A percentile compares a stretch with the other conserved stretches of the same genome.
Conservation (phyloP, 2,113 vertebrate genomes). For the Loxodonta africana region DNA sequence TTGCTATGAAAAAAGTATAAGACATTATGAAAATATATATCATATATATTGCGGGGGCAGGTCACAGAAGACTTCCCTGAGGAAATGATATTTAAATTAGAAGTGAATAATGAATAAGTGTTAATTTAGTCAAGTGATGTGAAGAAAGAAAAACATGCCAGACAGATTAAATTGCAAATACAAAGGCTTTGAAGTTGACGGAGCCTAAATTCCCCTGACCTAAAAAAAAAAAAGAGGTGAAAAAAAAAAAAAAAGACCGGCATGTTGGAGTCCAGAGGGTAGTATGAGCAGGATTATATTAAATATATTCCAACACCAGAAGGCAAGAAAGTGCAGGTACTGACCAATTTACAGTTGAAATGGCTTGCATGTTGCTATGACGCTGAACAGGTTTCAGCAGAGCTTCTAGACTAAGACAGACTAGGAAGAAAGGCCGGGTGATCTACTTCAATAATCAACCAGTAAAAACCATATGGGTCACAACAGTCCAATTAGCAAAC, state of each 20-base stretch:
- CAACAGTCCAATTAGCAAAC: too few relatives aligned
- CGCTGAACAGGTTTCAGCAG: too few relatives aligned
- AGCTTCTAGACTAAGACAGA: too few relatives aligned
- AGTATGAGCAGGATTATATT: not conserved
- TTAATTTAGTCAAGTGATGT: not conserved
- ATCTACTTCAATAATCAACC: too few relatives aligned
- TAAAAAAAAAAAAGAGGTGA: too few relatives aligned
- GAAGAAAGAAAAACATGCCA: not conserved
- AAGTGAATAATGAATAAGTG: not conserved
- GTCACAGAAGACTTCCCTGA: not conserved
- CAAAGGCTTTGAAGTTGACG: not conserved
- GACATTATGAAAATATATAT: not conserved
- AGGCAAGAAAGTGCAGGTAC: not conserved
- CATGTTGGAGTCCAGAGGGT: not conserved
- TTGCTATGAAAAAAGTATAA: not conserved
- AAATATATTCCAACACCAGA: not conserved
- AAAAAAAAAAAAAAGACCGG: not conserved
- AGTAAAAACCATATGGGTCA: too few relatives aligned
- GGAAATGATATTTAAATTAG: not conserved
- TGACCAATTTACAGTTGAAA: not conserved
- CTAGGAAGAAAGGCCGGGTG: too few relatives aligned
- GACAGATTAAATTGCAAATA: not conserved
- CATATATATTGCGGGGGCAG: not conserved
- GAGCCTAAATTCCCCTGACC: not conserved
- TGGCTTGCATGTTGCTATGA: too few relatives aligned